phyloP scores from a whole-genome alignment of 2,888 invertebrate species.

The Phoenoteleia sp. region DNA sequence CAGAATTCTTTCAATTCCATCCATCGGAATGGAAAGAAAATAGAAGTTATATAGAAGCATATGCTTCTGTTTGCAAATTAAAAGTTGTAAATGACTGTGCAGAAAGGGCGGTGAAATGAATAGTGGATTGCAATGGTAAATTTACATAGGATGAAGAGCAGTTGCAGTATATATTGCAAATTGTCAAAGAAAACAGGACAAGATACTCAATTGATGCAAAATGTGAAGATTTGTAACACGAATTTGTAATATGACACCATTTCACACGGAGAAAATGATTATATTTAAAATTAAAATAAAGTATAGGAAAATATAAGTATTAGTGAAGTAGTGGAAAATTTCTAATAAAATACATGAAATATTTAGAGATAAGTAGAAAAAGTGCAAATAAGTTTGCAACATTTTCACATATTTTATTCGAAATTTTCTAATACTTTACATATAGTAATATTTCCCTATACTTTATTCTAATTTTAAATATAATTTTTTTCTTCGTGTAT shows the following conservation, averaged over 20 bases:
- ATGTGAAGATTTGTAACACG: not conserved
- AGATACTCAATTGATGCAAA: not conserved
- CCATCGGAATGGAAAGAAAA: conserved; percentile 21
- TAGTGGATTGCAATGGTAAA: not conserved
- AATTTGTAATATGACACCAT: not conserved
- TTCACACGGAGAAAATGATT: too few species aligned
- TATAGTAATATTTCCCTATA: too few species aligned
- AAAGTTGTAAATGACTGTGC: conserved; percentile 27
- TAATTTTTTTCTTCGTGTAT: too few species aligned
- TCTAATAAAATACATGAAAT: too few species aligned
- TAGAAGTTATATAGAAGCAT: not conserved
- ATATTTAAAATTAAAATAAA: too few species aligned
- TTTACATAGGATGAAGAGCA: not conserved
- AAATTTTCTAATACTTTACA: too few species aligned
- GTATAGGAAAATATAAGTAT: too few species aligned
- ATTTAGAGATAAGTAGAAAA: too few species aligned
- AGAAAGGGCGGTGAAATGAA: not conserved
- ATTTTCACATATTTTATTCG: too few species aligned
- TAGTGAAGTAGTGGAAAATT: too few species aligned
- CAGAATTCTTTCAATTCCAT: not conserved
- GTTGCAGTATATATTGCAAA: not conserved
- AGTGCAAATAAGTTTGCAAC: too few species aligned
- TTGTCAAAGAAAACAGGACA: not conserved
- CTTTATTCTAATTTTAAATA: too few species aligned
- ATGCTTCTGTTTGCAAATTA: not conserved